phyloP scores from a whole-genome alignment of 2,888 invertebrate species.

The Zelleria hepariella region DNA sequence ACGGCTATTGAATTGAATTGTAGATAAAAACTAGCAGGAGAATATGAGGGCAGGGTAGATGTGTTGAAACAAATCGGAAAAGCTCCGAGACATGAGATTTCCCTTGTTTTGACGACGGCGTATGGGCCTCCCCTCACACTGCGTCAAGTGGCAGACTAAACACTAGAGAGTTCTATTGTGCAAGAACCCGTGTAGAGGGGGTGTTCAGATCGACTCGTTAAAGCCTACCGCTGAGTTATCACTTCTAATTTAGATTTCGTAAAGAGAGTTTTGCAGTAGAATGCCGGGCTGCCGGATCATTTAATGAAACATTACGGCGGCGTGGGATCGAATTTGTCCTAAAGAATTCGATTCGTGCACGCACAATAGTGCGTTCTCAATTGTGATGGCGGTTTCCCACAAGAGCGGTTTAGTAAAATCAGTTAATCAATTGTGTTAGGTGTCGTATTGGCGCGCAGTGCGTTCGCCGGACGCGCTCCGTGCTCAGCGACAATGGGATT shows the following conservation, averaged over 20 bases:
- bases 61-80: conserved; percentile 18
- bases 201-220: conserved; percentile 51
- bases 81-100: conserved; percentile 45
- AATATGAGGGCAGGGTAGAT: background rate
- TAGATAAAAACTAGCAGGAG: background rate
- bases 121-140: conserved; percentile 32
- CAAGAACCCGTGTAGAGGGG: conserved; percentile 39
- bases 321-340: background rate
- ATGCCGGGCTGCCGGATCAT: background rate
- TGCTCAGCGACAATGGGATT: conserved; percentile 37
- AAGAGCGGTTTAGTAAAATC: conserved; percentile 26
- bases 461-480: conserved; percentile 37
- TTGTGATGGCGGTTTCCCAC: conserved; percentile 19
- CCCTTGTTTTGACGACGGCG: conserved; percentile 46
- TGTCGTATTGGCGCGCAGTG: conserved; percentile 38
- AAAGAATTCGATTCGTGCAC: background rate
- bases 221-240: conserved; percentile 30
- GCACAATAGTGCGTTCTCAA: conserved; percentile 4
- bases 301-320: background rate
- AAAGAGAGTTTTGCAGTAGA: background rate
- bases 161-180: conserved; percentile 43
- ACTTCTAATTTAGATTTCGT: conserved; percentile 24
- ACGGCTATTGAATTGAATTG: background rate
- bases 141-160: conserved; percentile 41
- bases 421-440: conserved; percentile 45